Percentiles rank a stretch among this genome's conserved stretches.
These are phyloP conservation scores for Neolamprologus caudopunctatus DNA, from an alignment of 2,113 vertebrate genomes.

Conservation along the genomic window DNA sequence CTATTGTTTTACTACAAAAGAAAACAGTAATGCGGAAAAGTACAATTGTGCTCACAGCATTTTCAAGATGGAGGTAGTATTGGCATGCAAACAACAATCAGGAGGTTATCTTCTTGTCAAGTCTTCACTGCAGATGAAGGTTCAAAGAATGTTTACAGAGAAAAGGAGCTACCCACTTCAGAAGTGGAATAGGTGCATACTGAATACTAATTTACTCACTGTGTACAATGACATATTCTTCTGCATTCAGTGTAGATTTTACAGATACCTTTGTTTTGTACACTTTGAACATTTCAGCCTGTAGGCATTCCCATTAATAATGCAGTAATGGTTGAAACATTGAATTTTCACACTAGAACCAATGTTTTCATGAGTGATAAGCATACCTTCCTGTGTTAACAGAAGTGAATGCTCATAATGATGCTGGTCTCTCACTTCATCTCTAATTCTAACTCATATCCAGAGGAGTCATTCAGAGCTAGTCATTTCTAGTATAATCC, in stretches of 20 bases:
- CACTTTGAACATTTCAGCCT: not conserved
- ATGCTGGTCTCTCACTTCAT: constrained; percentile 57
- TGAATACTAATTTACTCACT: not conserved
- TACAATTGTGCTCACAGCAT: not conserved
- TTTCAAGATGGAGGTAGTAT: not conserved
- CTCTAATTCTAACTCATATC: constrained; percentile 79
- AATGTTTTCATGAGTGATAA: constrained; percentile 10
- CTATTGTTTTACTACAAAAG: not conserved
- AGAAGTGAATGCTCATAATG: constrained; percentile 45
- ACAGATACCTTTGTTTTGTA: constrained; percentile 3
- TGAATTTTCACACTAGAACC: not conserved
- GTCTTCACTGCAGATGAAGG: not conserved
- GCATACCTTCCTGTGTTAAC: not conserved
- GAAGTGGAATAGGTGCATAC: not conserved
- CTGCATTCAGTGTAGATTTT: not conserved
- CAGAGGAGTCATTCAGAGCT: constrained; percentile 50
- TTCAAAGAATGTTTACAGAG: not conserved
- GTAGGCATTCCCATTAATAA: constrained; percentile 1
- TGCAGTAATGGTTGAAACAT: not conserved
- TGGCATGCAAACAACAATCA: not conserved
- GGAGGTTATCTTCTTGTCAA: not conserved
- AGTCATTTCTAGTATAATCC: constrained; percentile 85
- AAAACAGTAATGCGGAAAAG: not conserved
- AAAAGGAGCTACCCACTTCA: not conserved
- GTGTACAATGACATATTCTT: not conserved